phyloP scores from a whole-genome alignment of 2,113 vertebrate species.

The Crotalus horridus region DNA sequence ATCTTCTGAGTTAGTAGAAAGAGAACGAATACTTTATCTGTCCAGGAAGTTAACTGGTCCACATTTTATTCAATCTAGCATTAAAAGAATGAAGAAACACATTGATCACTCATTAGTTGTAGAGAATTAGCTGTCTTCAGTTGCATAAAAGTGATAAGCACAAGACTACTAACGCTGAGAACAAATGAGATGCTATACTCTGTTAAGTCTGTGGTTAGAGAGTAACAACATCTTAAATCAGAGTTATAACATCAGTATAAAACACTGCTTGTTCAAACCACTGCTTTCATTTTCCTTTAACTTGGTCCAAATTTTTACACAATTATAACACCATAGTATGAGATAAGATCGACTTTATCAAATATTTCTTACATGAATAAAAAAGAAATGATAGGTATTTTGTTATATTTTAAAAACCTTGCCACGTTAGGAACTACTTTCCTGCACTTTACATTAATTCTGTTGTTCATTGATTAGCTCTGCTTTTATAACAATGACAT shows the following conservation, averaged over 20 bases:
- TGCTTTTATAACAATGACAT: not conserved
- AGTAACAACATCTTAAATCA: not conserved
- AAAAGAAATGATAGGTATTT: not conserved
- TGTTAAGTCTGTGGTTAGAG: not conserved
- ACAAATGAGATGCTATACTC: not conserved
- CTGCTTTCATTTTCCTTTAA: not conserved
- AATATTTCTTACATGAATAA: not conserved
- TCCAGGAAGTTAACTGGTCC: not conserved
- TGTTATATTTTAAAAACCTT: not conserved
- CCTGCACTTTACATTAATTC: not conserved
- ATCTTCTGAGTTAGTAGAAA: not conserved
- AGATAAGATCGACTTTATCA: not conserved
- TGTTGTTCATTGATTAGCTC: not conserved
- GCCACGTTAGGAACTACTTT: not conserved
- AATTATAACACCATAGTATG: not conserved
- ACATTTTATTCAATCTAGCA: not conserved
- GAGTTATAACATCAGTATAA: not conserved
- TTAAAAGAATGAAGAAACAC: not conserved
- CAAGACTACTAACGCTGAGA: not conserved
- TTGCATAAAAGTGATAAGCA: not conserved
- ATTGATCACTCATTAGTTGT: not conserved
- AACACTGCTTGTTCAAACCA: not conserved
- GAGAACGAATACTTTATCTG: not conserved
- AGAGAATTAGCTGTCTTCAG: not conserved
- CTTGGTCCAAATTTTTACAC: not conserved